These are phyloP conservation scores for Drosophila ogumai DNA, from an alignment of 1,140 invertebrate genomes.

Conservation along the genomic window DNA sequence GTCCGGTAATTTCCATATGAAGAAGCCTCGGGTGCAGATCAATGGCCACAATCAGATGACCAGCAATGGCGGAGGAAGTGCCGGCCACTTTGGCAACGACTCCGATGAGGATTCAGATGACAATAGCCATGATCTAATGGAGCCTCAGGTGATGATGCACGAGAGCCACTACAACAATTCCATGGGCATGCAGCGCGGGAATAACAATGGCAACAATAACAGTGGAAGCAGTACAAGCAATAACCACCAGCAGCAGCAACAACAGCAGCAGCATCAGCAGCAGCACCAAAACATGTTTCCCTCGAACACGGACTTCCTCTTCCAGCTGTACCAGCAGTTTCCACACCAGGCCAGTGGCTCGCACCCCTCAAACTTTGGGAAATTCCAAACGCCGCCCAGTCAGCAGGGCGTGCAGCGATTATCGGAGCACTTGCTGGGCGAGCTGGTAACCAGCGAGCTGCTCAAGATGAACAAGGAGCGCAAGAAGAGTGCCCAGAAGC, in stretches of 20 bases:
- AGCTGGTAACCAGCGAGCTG: conserved; percentile 81
- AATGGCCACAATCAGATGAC: conserved; percentile 61
- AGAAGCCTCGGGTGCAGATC: conserved; percentile 73
- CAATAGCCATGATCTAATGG: conserved; percentile 66
- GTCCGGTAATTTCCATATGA: conserved; percentile 66
- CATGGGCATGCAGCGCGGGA: conserved; percentile 56
- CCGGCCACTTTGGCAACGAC: conserved; percentile 64
- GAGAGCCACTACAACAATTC: conserved; percentile 66
- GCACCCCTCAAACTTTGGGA: conserved; percentile 66
- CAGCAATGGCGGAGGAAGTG: conserved; percentile 51
- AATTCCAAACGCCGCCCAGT: conserved; percentile 72
- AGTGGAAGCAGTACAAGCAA: conserved; percentile 36
- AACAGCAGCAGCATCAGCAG: conserved; percentile 57
- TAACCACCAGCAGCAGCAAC: conserved; percentile 41
- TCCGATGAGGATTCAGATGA: conserved; percentile 80
- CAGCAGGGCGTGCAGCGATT: conserved; percentile 64
- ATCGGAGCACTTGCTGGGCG: conserved; percentile 81
- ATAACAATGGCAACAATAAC: conserved; percentile 39
- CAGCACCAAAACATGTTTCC: conserved; percentile 76
- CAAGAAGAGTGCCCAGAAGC: conserved; percentile 78
- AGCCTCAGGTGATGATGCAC: conserved; percentile 60
- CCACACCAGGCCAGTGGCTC: conserved; percentile 64
- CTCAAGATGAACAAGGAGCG: conserved; percentile 83
- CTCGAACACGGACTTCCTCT: conserved; percentile 79
- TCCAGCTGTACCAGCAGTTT: conserved; percentile 83